phyloP scores from a whole-genome alignment of 1,140 invertebrate species.

The Ceratina calcarata region DNA sequence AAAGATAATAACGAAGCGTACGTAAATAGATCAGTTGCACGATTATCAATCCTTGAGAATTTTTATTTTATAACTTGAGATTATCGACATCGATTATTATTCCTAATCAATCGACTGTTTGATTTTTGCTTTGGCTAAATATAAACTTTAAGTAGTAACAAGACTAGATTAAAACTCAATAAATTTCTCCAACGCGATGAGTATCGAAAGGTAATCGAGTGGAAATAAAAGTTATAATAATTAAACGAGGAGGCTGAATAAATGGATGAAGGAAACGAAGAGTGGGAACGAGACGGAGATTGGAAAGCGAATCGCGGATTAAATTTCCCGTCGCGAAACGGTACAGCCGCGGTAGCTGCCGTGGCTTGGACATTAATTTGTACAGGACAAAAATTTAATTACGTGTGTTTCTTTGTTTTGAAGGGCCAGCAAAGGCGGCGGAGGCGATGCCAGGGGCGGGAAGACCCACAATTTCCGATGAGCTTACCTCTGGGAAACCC shows the following conservation, averaged over 20 bases:
- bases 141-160: background rate
- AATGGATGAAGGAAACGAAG: background rate
- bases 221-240: background rate
- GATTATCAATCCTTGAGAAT: background rate
- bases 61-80: background rate
- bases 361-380: slow-evolving; percentile 60
- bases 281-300: background rate
- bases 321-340: slow-evolving; percentile 19
- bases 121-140: background rate
- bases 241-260: background rate
- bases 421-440: slow-evolving; percentile 67
- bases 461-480: slow-evolving; percentile 80
- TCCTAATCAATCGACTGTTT: rapidly evolving
- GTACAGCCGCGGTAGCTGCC: slow-evolving; percentile 25
- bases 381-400: slow-evolving; percentile 73
- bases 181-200: no score
- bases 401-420: slow-evolving; percentile 78
- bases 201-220: background rate
- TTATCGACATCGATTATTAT: background rate
- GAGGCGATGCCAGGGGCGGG: slow-evolving; percentile 76
- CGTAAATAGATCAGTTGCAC: background rate
- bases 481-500: slow-evolving; percentile 80
- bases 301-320: slow-evolving; percentile 34
- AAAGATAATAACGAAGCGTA: no score
- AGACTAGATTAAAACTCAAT: no score